Evolutionary conservation across 1,140 invertebrate genomes (phyloP).

Genomic region (Tetraneura akinire): DNA sequence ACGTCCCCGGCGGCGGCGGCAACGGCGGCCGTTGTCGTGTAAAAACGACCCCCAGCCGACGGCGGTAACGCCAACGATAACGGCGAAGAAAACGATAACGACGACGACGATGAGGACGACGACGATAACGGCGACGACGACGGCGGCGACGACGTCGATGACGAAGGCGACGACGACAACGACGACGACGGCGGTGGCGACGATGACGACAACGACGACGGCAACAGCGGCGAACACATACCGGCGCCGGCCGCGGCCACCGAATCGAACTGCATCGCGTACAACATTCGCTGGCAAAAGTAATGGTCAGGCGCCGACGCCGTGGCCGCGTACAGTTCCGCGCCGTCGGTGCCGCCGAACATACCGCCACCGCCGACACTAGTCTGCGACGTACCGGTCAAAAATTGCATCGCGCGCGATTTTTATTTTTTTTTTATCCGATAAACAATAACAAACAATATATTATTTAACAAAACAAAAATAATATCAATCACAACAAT

Average conservation of each 20-base stretch:
- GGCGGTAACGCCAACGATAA: background rate
- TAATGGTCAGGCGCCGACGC: constrained; percentile 52
- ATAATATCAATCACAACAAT: background rate
- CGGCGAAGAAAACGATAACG: background rate
- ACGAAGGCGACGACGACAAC: background rate
- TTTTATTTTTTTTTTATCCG: background rate
- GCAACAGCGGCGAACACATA: constrained; percentile 45
- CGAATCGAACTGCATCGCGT: constrained; percentile 52
- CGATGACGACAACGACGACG: constrained; percentile 44
- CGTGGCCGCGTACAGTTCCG: constrained; percentile 50
- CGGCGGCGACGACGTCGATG: background rate
- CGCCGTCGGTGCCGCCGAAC: constrained; percentile 46
- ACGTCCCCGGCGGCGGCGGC: constrained; percentile 26
- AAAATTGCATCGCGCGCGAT: constrained; percentile 45
- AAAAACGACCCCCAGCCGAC: background rate
- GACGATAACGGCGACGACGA: constrained; percentile 14
- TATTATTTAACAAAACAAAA: no score
- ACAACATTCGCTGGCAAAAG: constrained; percentile 52
- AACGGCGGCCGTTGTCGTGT: background rate
- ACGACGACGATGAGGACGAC: background rate
- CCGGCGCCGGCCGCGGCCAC: constrained; percentile 46
- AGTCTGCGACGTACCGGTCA: constrained; percentile 48
- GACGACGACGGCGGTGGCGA: constrained; percentile 29
- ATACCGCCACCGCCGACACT: constrained; percentile 47
- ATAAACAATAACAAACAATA: background rate